Conservation (phyloP, 2,797 vertebrate species). For the Avahi laniger region DNA sequence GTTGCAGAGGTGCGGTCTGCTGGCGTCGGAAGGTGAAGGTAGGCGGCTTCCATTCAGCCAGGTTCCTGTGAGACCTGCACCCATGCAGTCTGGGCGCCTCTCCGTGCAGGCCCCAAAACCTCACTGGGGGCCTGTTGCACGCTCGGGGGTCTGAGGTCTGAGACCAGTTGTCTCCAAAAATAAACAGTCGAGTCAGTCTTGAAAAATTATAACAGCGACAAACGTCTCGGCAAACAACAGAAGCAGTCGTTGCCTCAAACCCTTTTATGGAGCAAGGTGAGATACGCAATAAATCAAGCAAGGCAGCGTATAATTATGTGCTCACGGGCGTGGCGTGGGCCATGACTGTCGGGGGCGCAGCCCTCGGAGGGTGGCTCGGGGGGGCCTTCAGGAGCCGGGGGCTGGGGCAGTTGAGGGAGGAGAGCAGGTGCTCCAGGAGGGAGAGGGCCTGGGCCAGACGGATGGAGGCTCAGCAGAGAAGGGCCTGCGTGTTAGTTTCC, state of each 20-base stretch:
- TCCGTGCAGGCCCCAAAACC: background rate
- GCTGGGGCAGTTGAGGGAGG: background rate
- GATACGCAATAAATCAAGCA: no score
- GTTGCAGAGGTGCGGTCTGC: accelerated
- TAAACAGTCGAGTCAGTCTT: background rate
- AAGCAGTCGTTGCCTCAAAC: background rate
- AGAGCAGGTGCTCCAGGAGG: background rate
- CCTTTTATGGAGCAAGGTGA: background rate
- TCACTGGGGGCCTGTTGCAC: background rate
- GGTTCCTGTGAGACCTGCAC: no score
- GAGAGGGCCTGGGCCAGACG: background rate
- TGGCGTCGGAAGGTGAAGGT: accelerated
- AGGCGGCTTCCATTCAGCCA: no score
- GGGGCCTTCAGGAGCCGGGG: background rate
- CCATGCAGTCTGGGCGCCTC: background rate
- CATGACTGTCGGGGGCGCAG: background rate
- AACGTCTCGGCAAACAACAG: background rate
- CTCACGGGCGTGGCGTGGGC: background rate
- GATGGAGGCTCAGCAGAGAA: background rate
- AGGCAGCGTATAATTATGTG: background rate
- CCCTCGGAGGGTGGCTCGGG: no score
- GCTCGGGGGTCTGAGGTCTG: background rate
- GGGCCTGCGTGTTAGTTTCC: background rate
- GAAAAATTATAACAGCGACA: background rate
- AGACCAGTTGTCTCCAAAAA: background rate